A percentile compares a stretch with the other conserved stretches of the same genome.
phyloP scores from a whole-genome alignment of 2,888 invertebrate genomes.

The Podotricha telesiphe region DNA sequence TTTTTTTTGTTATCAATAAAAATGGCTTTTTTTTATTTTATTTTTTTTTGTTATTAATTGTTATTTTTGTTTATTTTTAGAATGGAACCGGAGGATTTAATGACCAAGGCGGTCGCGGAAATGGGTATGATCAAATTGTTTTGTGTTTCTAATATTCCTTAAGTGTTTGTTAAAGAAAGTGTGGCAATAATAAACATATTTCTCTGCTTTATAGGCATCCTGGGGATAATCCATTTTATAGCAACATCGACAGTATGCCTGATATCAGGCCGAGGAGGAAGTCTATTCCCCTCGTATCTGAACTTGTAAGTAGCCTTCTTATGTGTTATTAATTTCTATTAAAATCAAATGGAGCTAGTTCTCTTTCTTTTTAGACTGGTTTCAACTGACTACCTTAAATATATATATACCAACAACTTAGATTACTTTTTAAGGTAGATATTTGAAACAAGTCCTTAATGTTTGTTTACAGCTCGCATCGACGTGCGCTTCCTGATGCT shows the following conservation, averaged over 20 bases:
- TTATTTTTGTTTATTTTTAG: conserved; percentile 88
- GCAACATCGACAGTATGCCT: conserved; percentile 99
- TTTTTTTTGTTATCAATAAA: conserved; percentile 61
- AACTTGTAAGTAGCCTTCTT: conserved; percentile 92
- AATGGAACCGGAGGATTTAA: conserved; percentile 92
- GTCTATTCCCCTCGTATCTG: conserved; percentile 98
- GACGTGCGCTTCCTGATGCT: conserved; percentile 80
- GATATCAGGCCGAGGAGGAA: conserved; percentile 98
- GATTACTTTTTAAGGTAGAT: conserved; percentile 58
- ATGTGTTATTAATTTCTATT: conserved; percentile 54
- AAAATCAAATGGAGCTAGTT: conserved; percentile 65
- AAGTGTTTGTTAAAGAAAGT: neutral
- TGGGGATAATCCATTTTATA: conserved; percentile 99
- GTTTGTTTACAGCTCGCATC: conserved; percentile 80
- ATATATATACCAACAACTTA: conserved; percentile 34
- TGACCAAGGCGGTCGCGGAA: conserved; percentile 90
- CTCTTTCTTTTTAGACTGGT: conserved; percentile 65
- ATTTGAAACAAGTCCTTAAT: conserved; percentile 78
- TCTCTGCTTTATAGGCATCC: conserved; percentile 86
- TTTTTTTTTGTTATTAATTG: conserved; percentile 65
- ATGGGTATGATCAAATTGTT: conserved; percentile 87
- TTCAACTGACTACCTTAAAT: conserved; percentile 66
- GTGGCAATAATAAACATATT: neutral
- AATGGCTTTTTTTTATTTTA: conserved; percentile 62
- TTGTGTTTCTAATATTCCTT: neutral